Evolutionary conservation across 2,888 invertebrate species (phyloP), one percentile per base, ranked within the genome.

Genomic region (Augiades crinisus): DNA sequence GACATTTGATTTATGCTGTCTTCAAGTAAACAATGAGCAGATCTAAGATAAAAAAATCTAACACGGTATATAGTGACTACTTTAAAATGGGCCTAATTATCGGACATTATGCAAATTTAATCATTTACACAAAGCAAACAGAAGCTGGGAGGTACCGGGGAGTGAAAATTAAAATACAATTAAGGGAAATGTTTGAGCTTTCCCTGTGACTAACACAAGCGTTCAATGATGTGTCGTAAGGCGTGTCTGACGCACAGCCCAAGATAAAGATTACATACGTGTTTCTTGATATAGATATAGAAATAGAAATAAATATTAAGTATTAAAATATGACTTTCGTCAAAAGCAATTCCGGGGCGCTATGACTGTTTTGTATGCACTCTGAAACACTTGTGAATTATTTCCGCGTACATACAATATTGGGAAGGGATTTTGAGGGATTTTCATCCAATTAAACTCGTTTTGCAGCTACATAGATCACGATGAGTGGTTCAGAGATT

Each of bases 141-240:
- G 53, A 54, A 47, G 49, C 41, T 37, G 44, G 33, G 50, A 36
- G 43, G 34, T n/a, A 38, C 27, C 12, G 43, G 13, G 24, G 56
- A 58, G 13, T 53, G 55, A 66, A 67, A 73, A 70, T 74, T 71
- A 70, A 69, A 71, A 70, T 69, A 65, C 63, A 73, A 79, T 75
- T 75, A 75, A 62, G 58, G 61, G 59, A 67, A 72, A 68, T 64
- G 63, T 62, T 62, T 54, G 58, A 63, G 60, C 60, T 64, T 67
- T 64, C 60, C 56, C 54, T 46, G 14, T 4, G 2, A 41, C 34
- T 51, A 54, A 63, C 59, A 66, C 63, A 61, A 59, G 61, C 63
- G 60, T 69, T 75, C 70, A 75, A 75, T 75, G 72, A 55, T 57
- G 64, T 61, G 67, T 70, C 61, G 63, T 70, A 67, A 68, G 68